A percentile compares a stretch with the other conserved stretches of the same genome.
Evolutionary conservation across 2,797 vertebrate species (phyloP).

Genomic region (Leptatherina wallacei): DNA sequence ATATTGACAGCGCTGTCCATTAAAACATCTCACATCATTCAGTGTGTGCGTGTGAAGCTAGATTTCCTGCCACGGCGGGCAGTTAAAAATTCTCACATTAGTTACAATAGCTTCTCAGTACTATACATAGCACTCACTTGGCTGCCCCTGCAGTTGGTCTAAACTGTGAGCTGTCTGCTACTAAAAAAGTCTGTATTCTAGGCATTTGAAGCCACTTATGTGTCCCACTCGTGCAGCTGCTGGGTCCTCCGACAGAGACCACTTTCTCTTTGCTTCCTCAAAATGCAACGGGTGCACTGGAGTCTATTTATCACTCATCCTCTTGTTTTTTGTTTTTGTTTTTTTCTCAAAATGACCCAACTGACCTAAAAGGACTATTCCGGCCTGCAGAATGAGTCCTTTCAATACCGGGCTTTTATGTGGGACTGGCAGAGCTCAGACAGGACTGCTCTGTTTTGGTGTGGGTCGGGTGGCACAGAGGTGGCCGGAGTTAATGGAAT

Average conservation of each 20-base stretch:
- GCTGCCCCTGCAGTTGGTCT: constrained; percentile 19
- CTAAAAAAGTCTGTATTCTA: constrained; percentile 50
- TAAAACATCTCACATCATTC: constrained; percentile 21
- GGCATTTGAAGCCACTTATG: constrained; percentile 59
- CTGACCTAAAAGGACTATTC: constrained; percentile 60
- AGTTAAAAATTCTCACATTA: constrained; percentile 38
- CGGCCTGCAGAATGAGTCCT: constrained; percentile 29
- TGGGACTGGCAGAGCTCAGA: constrained; percentile 39
- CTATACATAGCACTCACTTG: constrained; percentile 19
- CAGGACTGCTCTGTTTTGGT: constrained; percentile 60
- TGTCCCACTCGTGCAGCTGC: constrained; percentile 73
- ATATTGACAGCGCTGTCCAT: constrained; percentile 24
- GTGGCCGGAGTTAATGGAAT: constrained; percentile 59
- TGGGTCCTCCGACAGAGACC: constrained; percentile 55
- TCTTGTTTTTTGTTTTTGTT: constrained; percentile 29
- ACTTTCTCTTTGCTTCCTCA: constrained; percentile 75
- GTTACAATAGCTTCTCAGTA: constrained; percentile 34
- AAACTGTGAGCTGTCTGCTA: constrained; percentile 45
- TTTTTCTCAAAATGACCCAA: constrained; percentile 63
- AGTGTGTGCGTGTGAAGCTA: constrained; percentile 5
- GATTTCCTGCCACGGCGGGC: constrained; percentile 25
- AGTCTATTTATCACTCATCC: constrained; percentile 56
- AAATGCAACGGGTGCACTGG: constrained; percentile 59
- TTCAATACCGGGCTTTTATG: constrained; percentile 76
- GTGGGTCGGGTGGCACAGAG: constrained; percentile 49